phyloP scores from a whole-genome alignment of 35 echinoderm and acorn worm species.

The Apostichopus californicus region DNA sequence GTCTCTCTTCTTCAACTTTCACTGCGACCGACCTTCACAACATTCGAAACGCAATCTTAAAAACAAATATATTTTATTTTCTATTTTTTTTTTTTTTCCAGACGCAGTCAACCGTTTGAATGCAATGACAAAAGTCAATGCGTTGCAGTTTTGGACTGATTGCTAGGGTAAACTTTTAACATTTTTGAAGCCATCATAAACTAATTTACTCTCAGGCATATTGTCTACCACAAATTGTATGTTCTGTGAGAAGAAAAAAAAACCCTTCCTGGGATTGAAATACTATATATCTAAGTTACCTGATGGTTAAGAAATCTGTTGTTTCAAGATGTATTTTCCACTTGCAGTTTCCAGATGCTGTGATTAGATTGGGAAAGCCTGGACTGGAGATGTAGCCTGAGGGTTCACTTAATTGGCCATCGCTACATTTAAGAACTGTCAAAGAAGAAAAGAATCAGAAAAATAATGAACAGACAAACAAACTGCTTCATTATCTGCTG shows the following conservation, averaged over 20 bases:
- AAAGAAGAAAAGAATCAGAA: not conserved
- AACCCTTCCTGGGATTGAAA: too few species aligned
- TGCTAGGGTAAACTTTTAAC: not conserved
- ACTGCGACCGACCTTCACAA: too few species aligned
- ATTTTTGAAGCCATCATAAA: not conserved
- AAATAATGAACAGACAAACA: too few species aligned
- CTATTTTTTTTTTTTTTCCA: too few species aligned
- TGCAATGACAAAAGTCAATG: too few species aligned
- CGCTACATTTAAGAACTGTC: not conserved
- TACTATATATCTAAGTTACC: not conserved
- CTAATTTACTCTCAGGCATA: not conserved
- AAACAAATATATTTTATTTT: too few species aligned
- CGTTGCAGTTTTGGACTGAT: not conserved
- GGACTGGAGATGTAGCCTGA: conserved; percentile 15
- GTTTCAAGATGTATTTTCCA: not conserved
- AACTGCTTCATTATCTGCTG: too few species aligned
- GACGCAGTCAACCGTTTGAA: too few species aligned
- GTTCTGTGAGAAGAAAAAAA: not conserved
- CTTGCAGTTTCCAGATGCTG: not conserved
- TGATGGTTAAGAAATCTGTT: not conserved
- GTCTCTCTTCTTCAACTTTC: too few species aligned
- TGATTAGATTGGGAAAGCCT: not conserved
- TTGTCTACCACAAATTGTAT: not conserved
- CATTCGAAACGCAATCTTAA: too few species aligned
- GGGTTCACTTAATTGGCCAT: not conserved